Percentiles rank a stretch among this genome's conserved stretches.
Conservation (phyloP, 2,113 vertebrate genomes). For the Callipepla squamata region DNA sequence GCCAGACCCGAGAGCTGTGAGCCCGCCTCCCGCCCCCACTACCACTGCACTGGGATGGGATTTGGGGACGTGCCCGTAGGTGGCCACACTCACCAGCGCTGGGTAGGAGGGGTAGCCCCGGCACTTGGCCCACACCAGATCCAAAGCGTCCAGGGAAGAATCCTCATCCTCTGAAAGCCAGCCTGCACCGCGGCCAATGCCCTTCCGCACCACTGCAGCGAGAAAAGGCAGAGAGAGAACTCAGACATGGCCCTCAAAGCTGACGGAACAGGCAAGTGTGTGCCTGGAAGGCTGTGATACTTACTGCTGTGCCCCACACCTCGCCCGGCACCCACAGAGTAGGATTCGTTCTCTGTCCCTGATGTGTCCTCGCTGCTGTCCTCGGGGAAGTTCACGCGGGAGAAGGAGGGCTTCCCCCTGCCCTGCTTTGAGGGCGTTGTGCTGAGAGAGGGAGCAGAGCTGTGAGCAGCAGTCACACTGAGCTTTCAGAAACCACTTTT, state of each 20-base stretch:
- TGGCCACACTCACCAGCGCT: constrained; percentile 85
- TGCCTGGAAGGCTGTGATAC: constrained; percentile 25
- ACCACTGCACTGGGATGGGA: rapidly evolving
- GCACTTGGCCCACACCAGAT: constrained; percentile 98
- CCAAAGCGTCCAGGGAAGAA: constrained; percentile 92
- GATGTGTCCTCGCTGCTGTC: constrained; percentile 99
- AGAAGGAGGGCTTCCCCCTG: constrained; percentile 93
- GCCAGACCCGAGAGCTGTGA: not conserved
- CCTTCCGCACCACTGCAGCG: constrained; percentile 88
- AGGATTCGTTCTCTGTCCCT: constrained; percentile 96
- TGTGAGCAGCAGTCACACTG: rapidly evolving
- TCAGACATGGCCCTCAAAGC: not conserved
- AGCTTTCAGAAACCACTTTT: not conserved
- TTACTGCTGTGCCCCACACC: constrained; percentile 90
- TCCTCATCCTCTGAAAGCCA: constrained; percentile 96
- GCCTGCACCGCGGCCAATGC: constrained; percentile 85
- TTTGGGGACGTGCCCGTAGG: rapidly evolving
- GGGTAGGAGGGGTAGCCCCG: constrained; percentile 98
- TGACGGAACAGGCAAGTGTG: not conserved
- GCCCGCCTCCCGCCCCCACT: not conserved
- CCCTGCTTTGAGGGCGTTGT: constrained; percentile 98
- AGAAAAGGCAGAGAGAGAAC: not conserved
- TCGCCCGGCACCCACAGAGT: constrained; percentile 90
- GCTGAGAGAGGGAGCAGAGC: constrained; percentile 70
- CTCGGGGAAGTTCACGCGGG: constrained; percentile 92